Evolutionary conservation across 1,140 invertebrate genomes (phyloP).

Genomic region (Diachasmimorpha longicaudata): DNA sequence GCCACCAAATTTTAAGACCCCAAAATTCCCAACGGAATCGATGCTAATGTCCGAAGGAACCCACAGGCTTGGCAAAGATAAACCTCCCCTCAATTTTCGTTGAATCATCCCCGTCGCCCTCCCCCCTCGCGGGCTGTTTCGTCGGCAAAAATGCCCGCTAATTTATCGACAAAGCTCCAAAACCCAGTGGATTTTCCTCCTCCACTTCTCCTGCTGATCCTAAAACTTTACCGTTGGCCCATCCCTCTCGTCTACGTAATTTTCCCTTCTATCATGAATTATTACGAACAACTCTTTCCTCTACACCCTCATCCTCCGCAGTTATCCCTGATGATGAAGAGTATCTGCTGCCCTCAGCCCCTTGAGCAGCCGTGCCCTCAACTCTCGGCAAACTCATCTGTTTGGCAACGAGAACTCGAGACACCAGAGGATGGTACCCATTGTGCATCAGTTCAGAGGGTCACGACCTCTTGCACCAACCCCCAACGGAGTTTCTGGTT

Average conservation of each 20-base stretch:
- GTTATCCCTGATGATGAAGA: background rate
- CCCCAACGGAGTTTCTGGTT: slow-evolving; percentile 20
- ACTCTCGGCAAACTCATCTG: background rate
- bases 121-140: background rate
- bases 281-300: slow-evolving; percentile 30
- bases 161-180: slow-evolving; percentile 29
- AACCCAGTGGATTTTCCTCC: background rate
- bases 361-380: slow-evolving; percentile 12
- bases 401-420: no score
- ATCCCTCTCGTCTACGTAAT: slow-evolving; percentile 25
- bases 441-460: background rate
- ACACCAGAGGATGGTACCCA: background rate
- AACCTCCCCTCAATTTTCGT: background rate
- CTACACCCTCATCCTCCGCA: background rate
- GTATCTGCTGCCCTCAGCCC: background rate
- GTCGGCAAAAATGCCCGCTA: slow-evolving; percentile 29
- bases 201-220: background rate
- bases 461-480: background rate
- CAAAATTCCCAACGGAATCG: no score
- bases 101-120: no score
- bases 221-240: background rate
- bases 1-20: no score
- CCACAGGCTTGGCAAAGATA: no score
- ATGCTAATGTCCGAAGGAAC: no score
- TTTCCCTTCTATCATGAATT: slow-evolving; percentile 36